A percentile compares a stretch with the other conserved stretches of the same genome.
These are phyloP conservation scores for Lasiommata megera DNA, from an alignment of 2,888 invertebrate genomes.

Conservation along the genomic window DNA sequence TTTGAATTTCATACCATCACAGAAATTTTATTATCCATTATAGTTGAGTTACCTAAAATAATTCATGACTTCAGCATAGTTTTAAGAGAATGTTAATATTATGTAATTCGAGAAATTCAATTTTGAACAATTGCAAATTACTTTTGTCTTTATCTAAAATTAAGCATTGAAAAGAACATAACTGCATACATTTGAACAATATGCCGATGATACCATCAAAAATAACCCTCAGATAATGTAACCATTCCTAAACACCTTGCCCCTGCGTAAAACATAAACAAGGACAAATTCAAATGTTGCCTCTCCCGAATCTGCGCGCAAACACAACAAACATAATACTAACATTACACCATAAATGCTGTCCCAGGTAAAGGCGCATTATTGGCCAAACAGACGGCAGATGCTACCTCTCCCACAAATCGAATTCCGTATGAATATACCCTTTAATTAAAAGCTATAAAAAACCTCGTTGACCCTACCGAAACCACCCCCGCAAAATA, in stretches of 20 bases:
- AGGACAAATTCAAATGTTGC: neutral
- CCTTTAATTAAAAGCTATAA: slow-evolving; percentile 72
- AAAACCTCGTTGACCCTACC: slow-evolving; percentile 62
- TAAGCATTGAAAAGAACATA: too few species aligned
- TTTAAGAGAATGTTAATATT: too few species aligned
- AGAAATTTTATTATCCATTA: too few species aligned
- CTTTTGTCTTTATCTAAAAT: too few species aligned
- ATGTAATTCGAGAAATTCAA: too few species aligned
- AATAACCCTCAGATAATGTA: too few species aligned
- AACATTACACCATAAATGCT: neutral
- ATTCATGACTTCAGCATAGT: too few species aligned
- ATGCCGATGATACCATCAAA: neutral
- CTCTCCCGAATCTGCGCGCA: neutral
- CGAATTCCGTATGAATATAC: slow-evolving; percentile 30
- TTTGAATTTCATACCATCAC: too few species aligned
- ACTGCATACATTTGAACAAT: neutral
- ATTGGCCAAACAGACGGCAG: slow-evolving; percentile 18
- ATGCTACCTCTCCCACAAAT: slow-evolving; percentile 28
- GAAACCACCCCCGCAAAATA: slow-evolving; percentile 61
- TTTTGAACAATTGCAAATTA: too few species aligned
- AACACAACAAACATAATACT: neutral
- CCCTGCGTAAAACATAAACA: neutral
- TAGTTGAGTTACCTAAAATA: too few species aligned
- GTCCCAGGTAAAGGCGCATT: slow-evolving; percentile 3
- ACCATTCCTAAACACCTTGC: neutral